A percentile compares a stretch with the other conserved stretches of the same genome.
Evolutionary conservation across 2,113 vertebrate species (phyloP).

Genomic region (Catharus bicknelli): DNA sequence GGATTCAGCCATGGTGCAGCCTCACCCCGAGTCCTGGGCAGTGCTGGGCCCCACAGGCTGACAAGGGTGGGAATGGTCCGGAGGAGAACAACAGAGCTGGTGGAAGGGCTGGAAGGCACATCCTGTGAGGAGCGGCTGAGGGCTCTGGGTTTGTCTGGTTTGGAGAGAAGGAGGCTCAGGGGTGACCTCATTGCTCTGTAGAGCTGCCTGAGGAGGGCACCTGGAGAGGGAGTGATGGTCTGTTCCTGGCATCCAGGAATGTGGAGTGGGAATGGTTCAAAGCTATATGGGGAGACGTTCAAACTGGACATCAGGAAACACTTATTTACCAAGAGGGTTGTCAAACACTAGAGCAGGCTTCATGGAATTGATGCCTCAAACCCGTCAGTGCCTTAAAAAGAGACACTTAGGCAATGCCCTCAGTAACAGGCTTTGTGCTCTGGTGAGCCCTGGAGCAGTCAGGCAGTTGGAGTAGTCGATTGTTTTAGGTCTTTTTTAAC

Average conservation of each 20-base stretch:
- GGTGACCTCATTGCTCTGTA: neutral
- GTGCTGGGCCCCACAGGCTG: too few species aligned
- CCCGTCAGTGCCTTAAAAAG: neutral
- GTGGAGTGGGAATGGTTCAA: neutral
- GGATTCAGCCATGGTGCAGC: too few species aligned
- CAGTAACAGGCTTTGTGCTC: neutral
- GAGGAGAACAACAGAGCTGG: too few species aligned
- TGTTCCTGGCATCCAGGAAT: rapidly evolving
- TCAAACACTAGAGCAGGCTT: neutral
- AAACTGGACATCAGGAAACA: neutral
- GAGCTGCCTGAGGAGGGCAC: neutral
- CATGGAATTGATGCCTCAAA: rapidly evolving
- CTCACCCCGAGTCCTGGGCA: too few species aligned
- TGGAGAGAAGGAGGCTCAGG: too few species aligned
- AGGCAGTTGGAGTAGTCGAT: neutral
- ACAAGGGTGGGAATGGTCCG: too few species aligned
- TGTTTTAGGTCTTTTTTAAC: neutral
- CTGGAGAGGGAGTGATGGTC: neutral
- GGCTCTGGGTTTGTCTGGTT: too few species aligned
- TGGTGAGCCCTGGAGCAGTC: neutral
- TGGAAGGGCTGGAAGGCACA: too few species aligned
- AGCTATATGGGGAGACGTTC: rapidly evolving
- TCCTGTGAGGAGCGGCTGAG: too few species aligned
- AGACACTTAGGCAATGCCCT: neutral
- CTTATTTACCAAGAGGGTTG: neutral